Base-by-base conservation (phyloP, 2,888 invertebrate genomes). In the Xestia rhomboidea region DNA sequence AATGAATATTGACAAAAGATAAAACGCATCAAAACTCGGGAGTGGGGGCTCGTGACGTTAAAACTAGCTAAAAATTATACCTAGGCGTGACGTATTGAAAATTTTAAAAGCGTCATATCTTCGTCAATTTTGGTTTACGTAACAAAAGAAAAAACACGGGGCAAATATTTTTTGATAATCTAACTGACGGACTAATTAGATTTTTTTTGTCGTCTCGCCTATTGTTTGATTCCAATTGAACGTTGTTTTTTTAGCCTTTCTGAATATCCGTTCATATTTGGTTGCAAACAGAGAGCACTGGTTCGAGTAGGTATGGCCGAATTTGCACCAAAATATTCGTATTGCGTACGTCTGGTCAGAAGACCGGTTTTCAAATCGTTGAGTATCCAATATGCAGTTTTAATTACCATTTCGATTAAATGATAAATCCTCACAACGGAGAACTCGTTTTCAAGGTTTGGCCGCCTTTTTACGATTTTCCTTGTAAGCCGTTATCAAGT, bases 371-470 rank as follows among this genome's bases (percentile, higher is more conserved):
- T 4, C 24, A n/a, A 76, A 77, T 2, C 41, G 21, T 41, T 34
- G 10, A n/a, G 24, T 30, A 49, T 57, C 38, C 5, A 44, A 18
- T n/a, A 10, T 51, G 30, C 63, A 38, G 7, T 46, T 71, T 57
- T 46, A 71, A 63, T 34, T n/a, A 49, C n/a, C 41, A 5, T 64
- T 67, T 46, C 6, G 2, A 46, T 66, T n/a, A 10, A n/a, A n/a
- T n/a, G n/a, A n/a, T n/a, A n/a, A n/a, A 68, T 63, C 27, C 51
- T 68, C 15, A 7, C 46, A 44, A 27, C 15, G 27, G 46, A 21
- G 15, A 68, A 67, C 77, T 41, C 21, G 79, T 83, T 57, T 27
- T 51, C 62, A 46, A 74, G 84, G 66, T 64, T 71, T 60, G 3
- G 34, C 63, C 38, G 27, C 11, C 27, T 30, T 57, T 66, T 79